These are phyloP conservation scores for Phenacoccus solenopsis DNA, from an alignment of 1,140 invertebrate genomes.

Conservation along the genomic window DNA sequence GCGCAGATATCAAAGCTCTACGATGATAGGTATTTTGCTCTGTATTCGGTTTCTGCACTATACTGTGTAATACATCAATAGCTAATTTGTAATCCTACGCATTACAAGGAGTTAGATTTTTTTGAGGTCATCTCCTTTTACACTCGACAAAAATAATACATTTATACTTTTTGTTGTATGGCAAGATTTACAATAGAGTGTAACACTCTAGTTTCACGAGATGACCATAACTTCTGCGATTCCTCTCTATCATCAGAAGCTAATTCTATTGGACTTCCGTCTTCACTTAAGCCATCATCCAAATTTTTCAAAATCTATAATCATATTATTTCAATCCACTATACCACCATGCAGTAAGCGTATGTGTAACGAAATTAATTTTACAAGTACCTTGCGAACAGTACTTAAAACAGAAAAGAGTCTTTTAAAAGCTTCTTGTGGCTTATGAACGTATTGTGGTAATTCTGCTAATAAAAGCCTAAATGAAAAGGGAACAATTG, in stretches of 20 bases:
- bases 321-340: too few relatives aligned
- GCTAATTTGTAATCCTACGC: conserved; percentile 57
- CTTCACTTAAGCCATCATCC: conserved; percentile 50
- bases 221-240: conserved; percentile 61
- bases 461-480: conserved; percentile 73
- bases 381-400: conserved; percentile 52
- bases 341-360: too few relatives aligned
- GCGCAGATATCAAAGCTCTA: conserved; percentile 57
- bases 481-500: conserved; percentile 81
- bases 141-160: conserved; percentile 16
- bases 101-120: conserved; percentile 24
- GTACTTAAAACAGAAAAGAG: conserved; percentile 58
- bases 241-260: conserved; percentile 42
- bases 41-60: conserved; percentile 36
- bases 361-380: conserved; percentile 23
- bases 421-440: conserved; percentile 62
- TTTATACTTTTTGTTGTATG: conserved; percentile 42
- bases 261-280: conserved; percentile 44
- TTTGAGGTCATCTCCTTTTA: too few relatives aligned
- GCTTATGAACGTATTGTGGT: conserved; percentile 60
- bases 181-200: conserved; percentile 79
- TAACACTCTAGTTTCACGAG: conserved; percentile 56
- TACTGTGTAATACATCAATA: conserved; percentile 45
- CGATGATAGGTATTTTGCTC: conserved; percentile 37
- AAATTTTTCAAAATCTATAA: conserved; percentile 54